Base-by-base conservation (phyloP, 2,797 vertebrate species). In the Cetoscarus ocellatus region DNA sequence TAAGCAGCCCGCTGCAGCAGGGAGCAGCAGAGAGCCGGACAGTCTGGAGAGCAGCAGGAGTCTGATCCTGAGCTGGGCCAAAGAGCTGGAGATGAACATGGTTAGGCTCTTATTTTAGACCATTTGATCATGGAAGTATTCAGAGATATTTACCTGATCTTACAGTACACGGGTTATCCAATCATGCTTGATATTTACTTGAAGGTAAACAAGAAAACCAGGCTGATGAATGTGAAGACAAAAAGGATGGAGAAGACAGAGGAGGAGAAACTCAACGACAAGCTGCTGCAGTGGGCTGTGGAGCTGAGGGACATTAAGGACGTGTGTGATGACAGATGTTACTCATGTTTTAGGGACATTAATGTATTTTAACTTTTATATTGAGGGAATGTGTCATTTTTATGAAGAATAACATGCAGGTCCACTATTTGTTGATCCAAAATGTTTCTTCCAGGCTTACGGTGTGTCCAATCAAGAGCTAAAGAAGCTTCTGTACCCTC, bases 401-500 rank as follows among this genome's bases (percentile, higher is more conserved):
- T 12, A 10, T 18, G 19, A 27, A 27, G 27, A 27, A 27, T 27
- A 27, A 4, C 27, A 27, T 4, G 27, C 27, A 27, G 27, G 27
- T 27, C 27, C 27, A 27, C 27, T 2, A 27, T 27, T 27, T 27
- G 27, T 27, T 27, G 27, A 40, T 36, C 19, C 17, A 6, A 45
- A 5, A 7, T 38, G n/a, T 17, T 11, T 4, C 36, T 3, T 6
- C 12, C 49, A 71, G 68, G 7, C 68, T 35, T 56, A 63, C 1
- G n/a, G 52, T 0, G 38, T 71, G 52, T 57, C 60, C 43, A 60
- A 71, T 17, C 60, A 56, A 13, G 68, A 71, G 9, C 68, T 71
- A 27, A 71, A 71, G 68, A 63, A 63, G 45, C 60, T 71, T 44
- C 36, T 71, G 53, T 44, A 44, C 44, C 27, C 53, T n/a, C 10